These are phyloP conservation scores for Sebastes iracundus DNA, from an alignment of 2,797 vertebrate genomes.

Conservation along the genomic window DNA sequence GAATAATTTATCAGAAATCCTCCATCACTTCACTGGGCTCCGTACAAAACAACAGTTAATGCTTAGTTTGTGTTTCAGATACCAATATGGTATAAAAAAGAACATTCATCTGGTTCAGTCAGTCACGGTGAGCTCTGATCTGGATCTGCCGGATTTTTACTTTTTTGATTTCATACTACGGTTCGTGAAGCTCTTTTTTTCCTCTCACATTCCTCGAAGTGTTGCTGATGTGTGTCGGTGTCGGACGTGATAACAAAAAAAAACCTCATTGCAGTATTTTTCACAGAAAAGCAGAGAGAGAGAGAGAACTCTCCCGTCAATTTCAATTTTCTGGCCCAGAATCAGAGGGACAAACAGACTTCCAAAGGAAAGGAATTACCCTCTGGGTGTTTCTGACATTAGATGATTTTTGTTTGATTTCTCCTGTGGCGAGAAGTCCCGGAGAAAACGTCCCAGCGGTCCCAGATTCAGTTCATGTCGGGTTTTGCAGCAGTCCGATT, in stretches of 20 bases:
- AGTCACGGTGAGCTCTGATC: background rate
- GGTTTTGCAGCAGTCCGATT: slow-evolving; percentile 8
- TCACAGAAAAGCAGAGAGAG: background rate
- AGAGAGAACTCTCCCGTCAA: background rate
- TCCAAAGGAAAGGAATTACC: background rate
- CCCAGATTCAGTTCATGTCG: background rate
- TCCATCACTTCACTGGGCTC: background rate
- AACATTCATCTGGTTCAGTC: slow-evolving; percentile 1
- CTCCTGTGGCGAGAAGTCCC: background rate
- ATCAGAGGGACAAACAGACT: background rate
- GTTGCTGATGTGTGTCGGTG: background rate
- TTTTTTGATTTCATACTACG: background rate
- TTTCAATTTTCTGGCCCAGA: background rate
- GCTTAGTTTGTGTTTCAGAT: slow-evolving; percentile 4
- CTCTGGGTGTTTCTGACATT: background rate
- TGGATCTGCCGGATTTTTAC: background rate
- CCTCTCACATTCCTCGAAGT: background rate
- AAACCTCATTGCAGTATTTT: background rate
- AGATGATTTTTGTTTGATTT: background rate
- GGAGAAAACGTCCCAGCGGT: background rate
- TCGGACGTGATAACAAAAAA: slow-evolving; percentile 3
- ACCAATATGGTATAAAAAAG: slow-evolving; percentile 60
- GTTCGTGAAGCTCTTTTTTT: background rate
- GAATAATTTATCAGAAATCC: background rate
- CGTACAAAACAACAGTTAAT: background rate